Percentiles rank a stretch among this genome's conserved stretches.
phyloP scores from a whole-genome alignment of 1,140 invertebrate species.

The Calephelis nemesis region DNA sequence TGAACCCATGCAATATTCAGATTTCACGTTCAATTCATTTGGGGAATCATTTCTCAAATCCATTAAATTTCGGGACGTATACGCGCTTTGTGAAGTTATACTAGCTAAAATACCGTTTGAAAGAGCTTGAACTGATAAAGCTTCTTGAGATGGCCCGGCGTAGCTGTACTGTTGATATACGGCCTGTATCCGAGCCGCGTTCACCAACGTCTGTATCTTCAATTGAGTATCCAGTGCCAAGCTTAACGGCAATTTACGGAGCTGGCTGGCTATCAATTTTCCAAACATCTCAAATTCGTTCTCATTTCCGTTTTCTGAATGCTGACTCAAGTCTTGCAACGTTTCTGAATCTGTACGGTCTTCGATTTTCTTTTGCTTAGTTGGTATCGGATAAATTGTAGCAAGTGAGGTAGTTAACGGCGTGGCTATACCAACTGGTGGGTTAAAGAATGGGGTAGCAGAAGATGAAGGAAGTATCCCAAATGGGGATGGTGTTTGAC shows the following conservation, averaged over 20 bases:
- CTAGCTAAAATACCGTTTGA: constrained; percentile 69
- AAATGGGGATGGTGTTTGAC: constrained; percentile 55
- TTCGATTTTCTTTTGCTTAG: constrained; percentile 69
- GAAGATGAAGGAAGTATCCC: constrained; percentile 60
- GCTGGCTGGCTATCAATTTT: constrained; percentile 69
- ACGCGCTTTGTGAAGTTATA: constrained; percentile 63
- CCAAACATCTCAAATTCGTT: constrained; percentile 77
- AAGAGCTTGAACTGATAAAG: constrained; percentile 65
- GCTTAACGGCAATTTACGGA: constrained; percentile 68
- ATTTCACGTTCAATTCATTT: constrained; percentile 56
- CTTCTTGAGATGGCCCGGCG: constrained; percentile 66
- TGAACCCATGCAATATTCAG: constrained; percentile 59
- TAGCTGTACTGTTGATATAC: constrained; percentile 74
- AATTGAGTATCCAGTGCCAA: constrained; percentile 70
- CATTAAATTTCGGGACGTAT: constrained; percentile 49
- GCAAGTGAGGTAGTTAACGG: constrained; percentile 65
- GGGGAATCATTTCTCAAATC: constrained; percentile 61
- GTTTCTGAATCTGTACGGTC: constrained; percentile 56
- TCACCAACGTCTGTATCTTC: constrained; percentile 73
- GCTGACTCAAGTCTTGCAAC: constrained; percentile 68
- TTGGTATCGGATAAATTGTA: constrained; percentile 64
- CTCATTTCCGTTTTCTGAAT: constrained; percentile 67
- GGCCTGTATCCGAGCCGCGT: constrained; percentile 70
- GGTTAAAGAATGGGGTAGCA: constrained; percentile 60
- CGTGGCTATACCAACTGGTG: constrained; percentile 67